Percentiles rank a stretch among this genome's conserved stretches.
Evolutionary conservation across 2,797 vertebrate species (phyloP).

Genomic region (Amblyraja radiata): DNA sequence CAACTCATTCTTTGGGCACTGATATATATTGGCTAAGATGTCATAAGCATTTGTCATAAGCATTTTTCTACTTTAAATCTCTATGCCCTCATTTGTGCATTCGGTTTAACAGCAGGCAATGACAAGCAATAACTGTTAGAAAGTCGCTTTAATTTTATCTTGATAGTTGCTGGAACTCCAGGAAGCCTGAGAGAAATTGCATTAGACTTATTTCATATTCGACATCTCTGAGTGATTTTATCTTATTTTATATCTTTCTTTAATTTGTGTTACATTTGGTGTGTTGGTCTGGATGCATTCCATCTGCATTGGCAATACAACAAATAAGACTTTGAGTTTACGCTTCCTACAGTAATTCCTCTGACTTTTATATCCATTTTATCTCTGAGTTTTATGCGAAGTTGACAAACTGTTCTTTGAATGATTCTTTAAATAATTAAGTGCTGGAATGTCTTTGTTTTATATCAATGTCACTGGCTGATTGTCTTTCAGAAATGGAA

Average conservation of each 20-base stretch:
- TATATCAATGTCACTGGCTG: background rate
- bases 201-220: no score
- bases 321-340: background rate
- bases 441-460: background rate
- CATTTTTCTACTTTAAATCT: no score
- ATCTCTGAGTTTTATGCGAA: background rate
- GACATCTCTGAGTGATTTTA: background rate
- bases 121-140: no score
- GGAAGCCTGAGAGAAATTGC: no score
- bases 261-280: background rate
- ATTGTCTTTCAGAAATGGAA: background rate
- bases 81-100: no score
- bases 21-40: no score
- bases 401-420: background rate
- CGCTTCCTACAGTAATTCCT: background rate
- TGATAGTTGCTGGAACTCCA: no score
- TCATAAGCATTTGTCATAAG: no score
- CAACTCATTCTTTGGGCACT: background rate
- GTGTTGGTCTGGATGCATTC: background rate
- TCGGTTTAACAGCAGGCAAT: no score
- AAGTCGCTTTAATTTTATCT: no score
- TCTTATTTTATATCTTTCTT: background rate
- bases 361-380: background rate
- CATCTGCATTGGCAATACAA: background rate
- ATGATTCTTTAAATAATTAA: background rate